phyloP scores from a whole-genome alignment of 1,140 invertebrate species.

The Drosophila orosa region DNA sequence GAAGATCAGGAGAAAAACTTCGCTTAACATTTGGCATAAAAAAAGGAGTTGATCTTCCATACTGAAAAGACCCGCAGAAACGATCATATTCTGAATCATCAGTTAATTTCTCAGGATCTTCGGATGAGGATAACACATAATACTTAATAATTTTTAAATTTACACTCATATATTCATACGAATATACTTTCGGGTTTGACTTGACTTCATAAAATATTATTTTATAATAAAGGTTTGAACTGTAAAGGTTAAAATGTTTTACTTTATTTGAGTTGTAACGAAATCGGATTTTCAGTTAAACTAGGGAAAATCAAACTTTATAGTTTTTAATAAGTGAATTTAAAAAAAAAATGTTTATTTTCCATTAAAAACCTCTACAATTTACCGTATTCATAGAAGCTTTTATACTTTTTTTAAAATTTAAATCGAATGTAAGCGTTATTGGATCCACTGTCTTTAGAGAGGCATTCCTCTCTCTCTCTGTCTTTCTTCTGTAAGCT shows the following conservation, averaged over 20 bases:
- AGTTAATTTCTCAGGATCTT: background rate
- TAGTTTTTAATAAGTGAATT: too few species aligned
- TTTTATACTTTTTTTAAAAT: background rate
- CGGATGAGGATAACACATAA: background rate
- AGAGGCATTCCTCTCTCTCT: background rate
- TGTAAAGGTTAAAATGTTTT: background rate
- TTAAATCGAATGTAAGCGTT: background rate
- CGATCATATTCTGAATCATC: too few species aligned
- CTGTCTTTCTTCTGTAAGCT: background rate
- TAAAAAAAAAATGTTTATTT: background rate
- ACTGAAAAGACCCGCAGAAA: too few species aligned
- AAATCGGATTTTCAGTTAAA: background rate
- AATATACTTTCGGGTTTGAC: background rate
- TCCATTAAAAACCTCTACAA: background rate
- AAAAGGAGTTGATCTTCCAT: too few species aligned
- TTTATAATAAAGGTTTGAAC: background rate
- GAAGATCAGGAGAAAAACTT: too few species aligned
- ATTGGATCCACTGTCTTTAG: background rate
- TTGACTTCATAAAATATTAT: background rate
- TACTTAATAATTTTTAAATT: background rate
- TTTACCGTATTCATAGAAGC: background rate
- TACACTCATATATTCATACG: background rate
- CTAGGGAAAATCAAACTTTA: background rate
- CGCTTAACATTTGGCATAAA: too few species aligned
- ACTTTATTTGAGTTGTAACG: background rate